Conservation (phyloP, 2,888 invertebrate species). For the Cryptus viduatorius region DNA sequence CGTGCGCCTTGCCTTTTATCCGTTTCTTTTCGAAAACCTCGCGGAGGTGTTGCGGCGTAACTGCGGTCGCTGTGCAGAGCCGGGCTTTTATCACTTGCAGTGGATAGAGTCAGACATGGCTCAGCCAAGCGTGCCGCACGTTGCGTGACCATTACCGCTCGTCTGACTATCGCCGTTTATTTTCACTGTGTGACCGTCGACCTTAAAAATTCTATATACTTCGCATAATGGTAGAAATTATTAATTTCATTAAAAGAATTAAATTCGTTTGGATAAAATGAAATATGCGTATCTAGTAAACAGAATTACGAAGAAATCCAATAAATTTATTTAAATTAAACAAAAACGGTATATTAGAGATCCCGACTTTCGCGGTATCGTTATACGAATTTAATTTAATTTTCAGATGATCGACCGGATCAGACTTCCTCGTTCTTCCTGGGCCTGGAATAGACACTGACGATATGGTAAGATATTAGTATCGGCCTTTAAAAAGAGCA, state of each 20-base stretch:
- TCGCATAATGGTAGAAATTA: background rate
- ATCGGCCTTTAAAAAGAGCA: background rate
- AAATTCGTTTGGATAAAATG: background rate
- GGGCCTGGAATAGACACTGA: slow-evolving; percentile 89
- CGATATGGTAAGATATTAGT: slow-evolving; percentile 89
- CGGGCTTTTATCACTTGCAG: slow-evolving; percentile 60
- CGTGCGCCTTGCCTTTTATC: background rate
- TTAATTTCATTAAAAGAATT: slow-evolving; percentile 1
- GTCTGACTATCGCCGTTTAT: slow-evolving; percentile 27
- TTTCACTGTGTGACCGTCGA: slow-evolving; percentile 43
- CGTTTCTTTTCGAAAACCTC: background rate
- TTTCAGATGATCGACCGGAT: slow-evolving; percentile 87
- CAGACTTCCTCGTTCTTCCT: slow-evolving; percentile 83
- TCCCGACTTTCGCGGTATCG: background rate
- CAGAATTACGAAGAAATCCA: background rate
- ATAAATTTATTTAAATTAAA: slow-evolving; percentile 15
- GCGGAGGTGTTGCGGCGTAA: background rate
- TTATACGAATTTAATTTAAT: slow-evolving; percentile 8
- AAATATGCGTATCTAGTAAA: background rate
- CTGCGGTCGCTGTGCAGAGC: slow-evolving; percentile 46
- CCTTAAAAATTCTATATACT: background rate
- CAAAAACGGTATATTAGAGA: background rate
- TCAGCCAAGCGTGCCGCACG: slow-evolving; percentile 43
- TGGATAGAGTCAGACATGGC: slow-evolving; percentile 45
- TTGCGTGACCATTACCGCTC: slow-evolving; percentile 40